Percentiles rank a stretch among this genome's conserved stretches.
Evolutionary conservation across 1,140 invertebrate genomes (phyloP).

Genomic region (Apis dorsata): DNA sequence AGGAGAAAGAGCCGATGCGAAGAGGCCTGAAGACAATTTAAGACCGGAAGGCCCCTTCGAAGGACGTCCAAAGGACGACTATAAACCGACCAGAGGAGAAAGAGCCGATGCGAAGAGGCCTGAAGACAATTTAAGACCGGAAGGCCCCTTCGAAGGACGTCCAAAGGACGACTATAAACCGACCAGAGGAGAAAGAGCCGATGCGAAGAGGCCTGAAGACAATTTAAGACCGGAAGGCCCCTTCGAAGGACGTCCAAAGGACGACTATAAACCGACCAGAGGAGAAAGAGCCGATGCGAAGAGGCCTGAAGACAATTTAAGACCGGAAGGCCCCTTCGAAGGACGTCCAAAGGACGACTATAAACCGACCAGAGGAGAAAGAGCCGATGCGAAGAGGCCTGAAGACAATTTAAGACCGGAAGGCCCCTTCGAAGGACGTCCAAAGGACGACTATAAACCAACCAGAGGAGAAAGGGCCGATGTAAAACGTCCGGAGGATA

Average conservation of each 20-base stretch:
- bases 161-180: constrained; percentile 64
- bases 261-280: constrained; percentile 76
- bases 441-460: constrained; percentile 61
- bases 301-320: constrained; percentile 80
- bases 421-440: constrained; percentile 75
- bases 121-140: no score
- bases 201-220: constrained; percentile 63
- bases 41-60: constrained; percentile 81
- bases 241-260: constrained; percentile 76
- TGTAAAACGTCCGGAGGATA: no score
- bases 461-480: constrained; percentile 59
- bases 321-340: constrained; percentile 81
- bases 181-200: constrained; percentile 46
- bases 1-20: constrained; percentile 77
- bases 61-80: constrained; percentile 30
- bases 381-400: constrained; percentile 68
- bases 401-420: constrained; percentile 70
- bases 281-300: constrained; percentile 79
- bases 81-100: no score
- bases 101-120: no score
- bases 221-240: constrained; percentile 79
- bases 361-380: constrained; percentile 70
- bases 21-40: constrained; percentile 81
- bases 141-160: not conserved
- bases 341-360: constrained; percentile 78